phyloP scores from a whole-genome alignment of 2,888 invertebrate species.

The Cerastoderma edule region DNA sequence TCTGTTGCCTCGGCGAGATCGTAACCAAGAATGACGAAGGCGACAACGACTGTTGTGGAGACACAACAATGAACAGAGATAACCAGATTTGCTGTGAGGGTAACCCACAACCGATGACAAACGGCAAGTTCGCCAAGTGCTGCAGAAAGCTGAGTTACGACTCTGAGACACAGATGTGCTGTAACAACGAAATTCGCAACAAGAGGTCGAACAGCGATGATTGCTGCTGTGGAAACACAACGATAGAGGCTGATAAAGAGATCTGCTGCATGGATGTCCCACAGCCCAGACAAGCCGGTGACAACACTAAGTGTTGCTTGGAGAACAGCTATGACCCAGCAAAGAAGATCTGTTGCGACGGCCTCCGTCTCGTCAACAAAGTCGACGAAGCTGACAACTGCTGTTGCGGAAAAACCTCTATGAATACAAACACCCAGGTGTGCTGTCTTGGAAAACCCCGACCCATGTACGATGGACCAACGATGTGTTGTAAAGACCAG shows the following conservation, averaged over 20 bases:
- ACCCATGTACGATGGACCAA: constrained; percentile 18
- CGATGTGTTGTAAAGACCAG: constrained; percentile 41
- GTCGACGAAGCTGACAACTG: constrained; percentile 44
- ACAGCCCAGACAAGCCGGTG: constrained; percentile 28
- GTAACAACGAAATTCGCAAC: constrained; percentile 34
- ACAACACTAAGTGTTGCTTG: constrained; percentile 40
- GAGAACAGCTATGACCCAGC: constrained; percentile 41
- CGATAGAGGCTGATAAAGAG: constrained; percentile 42
- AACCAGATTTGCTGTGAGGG: constrained; percentile 49
- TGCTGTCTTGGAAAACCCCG: constrained; percentile 50
- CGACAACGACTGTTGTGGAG: constrained; percentile 50
- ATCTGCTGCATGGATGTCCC: constrained; percentile 47
- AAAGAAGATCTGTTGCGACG: constrained; percentile 40
- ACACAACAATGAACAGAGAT: constrained; percentile 42
- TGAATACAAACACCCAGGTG: constrained; percentile 48
- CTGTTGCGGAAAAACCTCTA: constrained; percentile 46
- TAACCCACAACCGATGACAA: constrained; percentile 35
- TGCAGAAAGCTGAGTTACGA: constrained; percentile 38
- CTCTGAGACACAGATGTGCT: constrained; percentile 35
- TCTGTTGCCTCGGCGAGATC: constrained; percentile 43
- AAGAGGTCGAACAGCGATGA: constrained; percentile 40
- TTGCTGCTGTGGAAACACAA: constrained; percentile 48
- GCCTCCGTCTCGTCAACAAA: constrained; percentile 37
- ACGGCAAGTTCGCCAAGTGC: constrained; percentile 39
- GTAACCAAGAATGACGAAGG: constrained; percentile 32